Evolutionary conservation across 2,113 vertebrate species (phyloP).

Genomic region (Planiliza haematocheilus): DNA sequence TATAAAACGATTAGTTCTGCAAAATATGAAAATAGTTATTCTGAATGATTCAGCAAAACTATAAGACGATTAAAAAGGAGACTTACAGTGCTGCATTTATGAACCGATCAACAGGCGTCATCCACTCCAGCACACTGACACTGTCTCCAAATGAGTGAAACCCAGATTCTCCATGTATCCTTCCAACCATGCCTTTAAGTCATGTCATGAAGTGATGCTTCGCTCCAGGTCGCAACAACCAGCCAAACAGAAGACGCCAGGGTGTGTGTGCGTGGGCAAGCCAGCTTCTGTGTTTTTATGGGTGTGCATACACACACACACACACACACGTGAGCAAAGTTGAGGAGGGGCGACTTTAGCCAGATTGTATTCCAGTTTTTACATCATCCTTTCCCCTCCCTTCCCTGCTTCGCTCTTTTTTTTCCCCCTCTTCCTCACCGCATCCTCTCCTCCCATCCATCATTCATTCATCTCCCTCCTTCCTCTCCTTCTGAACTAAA

Average conservation of each 20-base stretch:
- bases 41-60: background rate
- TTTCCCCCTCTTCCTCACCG: background rate
- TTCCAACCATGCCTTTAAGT: constrained; percentile 11
- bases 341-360: constrained; percentile 33
- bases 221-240: constrained; percentile 64
- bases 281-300: constrained; percentile 43
- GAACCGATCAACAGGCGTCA: constrained; percentile 68
- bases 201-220: constrained; percentile 57
- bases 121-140: constrained; percentile 31
- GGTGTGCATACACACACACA: background rate
- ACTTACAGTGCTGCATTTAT: constrained; percentile 62
- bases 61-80: background rate
- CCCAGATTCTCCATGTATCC: background rate
- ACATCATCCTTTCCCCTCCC: constrained; percentile 28
- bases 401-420: constrained; percentile 1
- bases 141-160: constrained; percentile 20
- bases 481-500: constrained; percentile 79
- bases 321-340: constrained; percentile 46
- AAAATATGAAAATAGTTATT: background rate
- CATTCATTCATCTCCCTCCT: constrained; percentile 46
- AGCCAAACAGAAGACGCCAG: constrained; percentile 25
- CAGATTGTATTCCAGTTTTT: constrained; percentile 53
- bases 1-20: too few species aligned
- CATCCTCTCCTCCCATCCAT: constrained; percentile 52
- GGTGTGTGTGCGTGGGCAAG: constrained; percentile 6